These are phyloP conservation scores for Spermophilus dauricus DNA, from an alignment of 2,113 vertebrate genomes.

Conservation along the genomic window DNA sequence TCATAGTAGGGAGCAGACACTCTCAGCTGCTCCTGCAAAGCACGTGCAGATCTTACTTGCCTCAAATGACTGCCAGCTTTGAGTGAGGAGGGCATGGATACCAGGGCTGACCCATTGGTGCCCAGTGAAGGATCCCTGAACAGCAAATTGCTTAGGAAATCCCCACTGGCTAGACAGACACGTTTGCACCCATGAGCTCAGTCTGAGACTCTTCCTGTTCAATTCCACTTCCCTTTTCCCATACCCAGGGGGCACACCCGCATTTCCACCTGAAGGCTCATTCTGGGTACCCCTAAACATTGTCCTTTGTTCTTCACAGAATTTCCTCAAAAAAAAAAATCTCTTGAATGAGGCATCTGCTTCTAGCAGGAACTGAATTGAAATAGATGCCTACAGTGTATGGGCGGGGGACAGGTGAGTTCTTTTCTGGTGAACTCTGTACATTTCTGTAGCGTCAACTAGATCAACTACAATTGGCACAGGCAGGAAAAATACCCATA, in stretches of 20 bases:
- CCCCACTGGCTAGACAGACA: background rate
- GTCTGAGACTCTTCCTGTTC: background rate
- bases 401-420: background rate
- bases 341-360: background rate
- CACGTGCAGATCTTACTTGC: rapidly evolving
- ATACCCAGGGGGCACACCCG: background rate
- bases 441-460: background rate
- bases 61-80: background rate
- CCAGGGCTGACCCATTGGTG: rapidly evolving
- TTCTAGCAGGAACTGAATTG: background rate
- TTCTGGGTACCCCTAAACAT: rapidly evolving
- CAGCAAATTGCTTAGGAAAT: background rate
- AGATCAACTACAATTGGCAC: background rate
- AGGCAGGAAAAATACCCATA: background rate
- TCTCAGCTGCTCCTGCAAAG: background rate
- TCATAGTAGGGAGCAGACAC: background rate
- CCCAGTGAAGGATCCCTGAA: background rate
- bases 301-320: background rate
- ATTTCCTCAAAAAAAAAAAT: no score
- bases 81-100: background rate
- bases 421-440: background rate
- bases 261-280: no score
- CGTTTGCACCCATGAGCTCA: background rate
- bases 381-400: background rate
- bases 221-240: background rate